These are phyloP conservation scores for Tapirus terrestris DNA, from an alignment of 2,113 vertebrate species.

Conservation along the genomic window DNA sequence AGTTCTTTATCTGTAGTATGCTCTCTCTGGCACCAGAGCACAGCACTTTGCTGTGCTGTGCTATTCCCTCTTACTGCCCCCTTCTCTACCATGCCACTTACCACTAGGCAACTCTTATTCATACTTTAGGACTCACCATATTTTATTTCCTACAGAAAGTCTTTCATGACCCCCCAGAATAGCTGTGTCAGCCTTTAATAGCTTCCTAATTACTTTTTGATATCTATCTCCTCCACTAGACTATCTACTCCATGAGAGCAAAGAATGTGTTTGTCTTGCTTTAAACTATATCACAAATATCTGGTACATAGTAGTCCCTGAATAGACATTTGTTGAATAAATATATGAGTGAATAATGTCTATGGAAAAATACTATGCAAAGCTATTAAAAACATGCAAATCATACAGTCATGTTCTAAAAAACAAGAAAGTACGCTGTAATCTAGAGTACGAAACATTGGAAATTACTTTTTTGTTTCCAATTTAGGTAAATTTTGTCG, in stretches of 20 bases:
- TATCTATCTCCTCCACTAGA: background rate
- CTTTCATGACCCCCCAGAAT: background rate
- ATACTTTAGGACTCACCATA: background rate
- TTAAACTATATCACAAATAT: background rate
- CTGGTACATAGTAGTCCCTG: background rate
- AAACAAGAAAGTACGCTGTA: background rate
- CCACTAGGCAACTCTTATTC: background rate
- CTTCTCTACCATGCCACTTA: background rate
- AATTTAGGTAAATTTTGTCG: background rate
- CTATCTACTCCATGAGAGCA: background rate
- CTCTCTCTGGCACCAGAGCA: background rate
- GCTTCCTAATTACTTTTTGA: background rate
- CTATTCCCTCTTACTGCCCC: background rate
- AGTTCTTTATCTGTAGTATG: background rate
- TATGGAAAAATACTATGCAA: background rate
- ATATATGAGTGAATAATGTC: background rate
- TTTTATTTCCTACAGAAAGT: background rate
- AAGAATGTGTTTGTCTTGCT: background rate
- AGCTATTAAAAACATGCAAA: background rate
- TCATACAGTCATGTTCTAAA: background rate
- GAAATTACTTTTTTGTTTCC: conserved; percentile 10
- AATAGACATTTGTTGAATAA: background rate
- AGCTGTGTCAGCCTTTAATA: background rate
- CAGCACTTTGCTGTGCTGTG: background rate
- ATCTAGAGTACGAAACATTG: background rate